Evolutionary conservation across 2,113 vertebrate genomes (phyloP).

Genomic region (Nothoprocta perdicaria): DNA sequence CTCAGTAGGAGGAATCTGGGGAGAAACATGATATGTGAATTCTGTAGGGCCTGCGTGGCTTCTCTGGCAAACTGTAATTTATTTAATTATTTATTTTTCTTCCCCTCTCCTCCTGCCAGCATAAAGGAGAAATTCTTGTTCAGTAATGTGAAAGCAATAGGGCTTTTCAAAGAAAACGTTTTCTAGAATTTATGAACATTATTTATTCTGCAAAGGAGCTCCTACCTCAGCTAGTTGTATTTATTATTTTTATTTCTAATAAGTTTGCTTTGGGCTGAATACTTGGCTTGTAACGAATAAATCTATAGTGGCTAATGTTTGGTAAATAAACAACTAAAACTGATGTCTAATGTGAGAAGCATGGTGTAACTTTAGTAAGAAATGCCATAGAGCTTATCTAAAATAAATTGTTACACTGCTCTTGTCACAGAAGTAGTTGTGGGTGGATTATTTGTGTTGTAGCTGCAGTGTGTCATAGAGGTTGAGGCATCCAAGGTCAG

Average conservation of each 20-base stretch:
- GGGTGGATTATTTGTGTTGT: neutral
- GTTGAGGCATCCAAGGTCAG: neutral
- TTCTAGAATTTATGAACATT: neutral
- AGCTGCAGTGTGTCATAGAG: neutral
- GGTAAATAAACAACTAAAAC: neutral
- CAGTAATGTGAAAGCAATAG: fast-evolving
- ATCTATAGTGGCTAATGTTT: neutral
- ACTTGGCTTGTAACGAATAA: neutral
- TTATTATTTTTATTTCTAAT: neutral
- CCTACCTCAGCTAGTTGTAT: neutral
- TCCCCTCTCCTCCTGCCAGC: neutral
- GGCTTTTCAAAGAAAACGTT: neutral
- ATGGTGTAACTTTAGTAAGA: neutral
- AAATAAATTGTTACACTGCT: neutral
- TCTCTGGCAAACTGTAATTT: neutral
- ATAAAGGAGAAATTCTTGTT: neutral
- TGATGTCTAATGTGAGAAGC: neutral
- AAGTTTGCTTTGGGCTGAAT: neutral
- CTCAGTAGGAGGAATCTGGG: neutral
- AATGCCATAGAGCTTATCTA: neutral
- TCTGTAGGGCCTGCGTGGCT: neutral
- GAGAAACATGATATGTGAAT: neutral
- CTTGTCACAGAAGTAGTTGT: neutral
- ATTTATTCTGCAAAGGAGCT: neutral
- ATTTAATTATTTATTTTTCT: neutral